phyloP scores from a whole-genome alignment of 2,797 vertebrate species.

The Onychomys leucogaster region DNA sequence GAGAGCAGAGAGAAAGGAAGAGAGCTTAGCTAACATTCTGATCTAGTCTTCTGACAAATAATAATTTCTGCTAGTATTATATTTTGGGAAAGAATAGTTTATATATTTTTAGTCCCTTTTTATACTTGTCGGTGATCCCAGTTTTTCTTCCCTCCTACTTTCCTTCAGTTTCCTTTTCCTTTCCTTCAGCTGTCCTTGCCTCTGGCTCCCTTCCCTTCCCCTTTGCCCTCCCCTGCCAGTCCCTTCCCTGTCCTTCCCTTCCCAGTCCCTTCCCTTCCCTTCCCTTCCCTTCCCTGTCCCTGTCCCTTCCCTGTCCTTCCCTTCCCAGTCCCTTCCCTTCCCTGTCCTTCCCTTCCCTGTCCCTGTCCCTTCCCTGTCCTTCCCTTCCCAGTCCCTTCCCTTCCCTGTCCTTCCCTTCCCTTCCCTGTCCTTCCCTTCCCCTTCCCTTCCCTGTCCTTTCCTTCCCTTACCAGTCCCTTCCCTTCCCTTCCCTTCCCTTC shows the following conservation, averaged over 20 bases:
- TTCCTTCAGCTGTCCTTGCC: neutral
- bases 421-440: accelerated
- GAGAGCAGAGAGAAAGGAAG: neutral
- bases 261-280: neutral
- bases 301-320: neutral
- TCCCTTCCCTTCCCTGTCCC: no score
- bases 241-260: accelerated
- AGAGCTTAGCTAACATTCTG: neutral
- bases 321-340: accelerated
- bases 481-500: no score
- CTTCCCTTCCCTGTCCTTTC: accelerated
- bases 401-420: neutral
- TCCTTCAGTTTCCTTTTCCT: neutral
- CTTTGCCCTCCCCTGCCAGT: no score
- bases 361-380: neutral
- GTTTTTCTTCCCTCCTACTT: neutral
- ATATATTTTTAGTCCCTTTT: neutral
- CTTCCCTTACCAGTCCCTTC: no score
- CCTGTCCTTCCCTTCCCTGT: accelerated
- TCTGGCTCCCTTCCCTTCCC: neutral
- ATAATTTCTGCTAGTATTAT: neutral
- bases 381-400: neutral
- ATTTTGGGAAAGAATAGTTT: neutral
- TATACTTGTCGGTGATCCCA: neutral
- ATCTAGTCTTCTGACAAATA: neutral